phyloP scores from a whole-genome alignment of 2,113 vertebrate genomes.

The Pseudorasbora parva region DNA sequence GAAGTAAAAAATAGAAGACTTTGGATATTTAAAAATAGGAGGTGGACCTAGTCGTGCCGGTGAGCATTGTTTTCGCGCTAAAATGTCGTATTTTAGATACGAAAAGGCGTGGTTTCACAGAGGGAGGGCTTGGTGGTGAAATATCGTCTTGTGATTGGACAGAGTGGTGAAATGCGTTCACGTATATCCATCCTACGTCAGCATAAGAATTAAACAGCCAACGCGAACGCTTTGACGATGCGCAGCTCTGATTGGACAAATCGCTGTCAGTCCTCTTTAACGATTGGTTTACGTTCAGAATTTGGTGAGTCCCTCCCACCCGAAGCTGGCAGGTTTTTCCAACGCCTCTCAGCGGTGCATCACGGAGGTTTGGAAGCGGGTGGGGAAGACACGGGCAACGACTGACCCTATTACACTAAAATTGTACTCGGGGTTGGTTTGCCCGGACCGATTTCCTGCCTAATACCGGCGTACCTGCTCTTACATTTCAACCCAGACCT shows the following conservation, averaged over 20 bases:
- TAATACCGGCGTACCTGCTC: slow-evolving; percentile 49
- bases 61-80: slow-evolving; percentile 73
- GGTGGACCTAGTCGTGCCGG: background rate
- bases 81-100: slow-evolving; percentile 59
- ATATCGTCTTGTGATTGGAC: slow-evolving; percentile 58
- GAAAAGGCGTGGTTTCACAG: slow-evolving; percentile 52
- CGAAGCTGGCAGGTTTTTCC: slow-evolving; percentile 64
- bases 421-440: slow-evolving; percentile 67
- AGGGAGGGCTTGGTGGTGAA: slow-evolving; percentile 40
- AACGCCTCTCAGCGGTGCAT: slow-evolving; percentile 73
- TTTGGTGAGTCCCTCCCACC: slow-evolving; percentile 52
- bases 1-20: too few relatives aligned
- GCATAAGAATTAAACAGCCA: slow-evolving; percentile 28
- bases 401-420: slow-evolving; percentile 58
- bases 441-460: slow-evolving; percentile 64
- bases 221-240: slow-evolving; percentile 5
- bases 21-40: too few relatives aligned
- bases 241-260: slow-evolving; percentile 64
- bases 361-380: slow-evolving; percentile 73
- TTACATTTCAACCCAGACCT: slow-evolving; percentile 50
- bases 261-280: background rate
- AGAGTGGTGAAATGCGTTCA: background rate
- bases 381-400: slow-evolving; percentile 68
- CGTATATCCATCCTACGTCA: slow-evolving; percentile 38
- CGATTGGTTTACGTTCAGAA: slow-evolving; percentile 53